These are phyloP conservation scores for Epinephelus coioides DNA, from an alignment of 2,797 vertebrate species.

Conservation along the genomic window DNA sequence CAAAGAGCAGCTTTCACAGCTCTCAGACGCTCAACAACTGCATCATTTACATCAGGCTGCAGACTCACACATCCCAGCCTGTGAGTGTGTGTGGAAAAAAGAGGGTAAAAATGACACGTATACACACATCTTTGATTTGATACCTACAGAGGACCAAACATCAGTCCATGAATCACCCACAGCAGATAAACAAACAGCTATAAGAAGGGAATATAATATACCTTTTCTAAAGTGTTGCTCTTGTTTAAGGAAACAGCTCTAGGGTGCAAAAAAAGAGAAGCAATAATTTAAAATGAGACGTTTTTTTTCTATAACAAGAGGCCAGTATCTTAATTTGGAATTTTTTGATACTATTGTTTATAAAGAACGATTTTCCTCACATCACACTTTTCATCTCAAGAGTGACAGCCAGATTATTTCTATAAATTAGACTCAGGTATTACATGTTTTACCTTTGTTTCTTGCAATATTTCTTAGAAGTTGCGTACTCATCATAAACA, in stretches of 20 bases:
- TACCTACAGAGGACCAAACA: slow-evolving; percentile 1
- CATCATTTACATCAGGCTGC: slow-evolving; percentile 67
- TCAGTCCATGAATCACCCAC: neutral
- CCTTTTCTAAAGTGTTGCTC: neutral
- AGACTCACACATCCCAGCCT: slow-evolving; percentile 33
- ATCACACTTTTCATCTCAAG: neutral
- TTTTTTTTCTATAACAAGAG: neutral
- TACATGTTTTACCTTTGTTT: neutral
- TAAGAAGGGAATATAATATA: neutral
- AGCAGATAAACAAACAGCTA: neutral
- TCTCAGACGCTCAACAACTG: slow-evolving; percentile 63
- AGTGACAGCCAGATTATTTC: neutral
- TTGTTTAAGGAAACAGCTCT: neutral
- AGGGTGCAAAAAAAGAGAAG: neutral
- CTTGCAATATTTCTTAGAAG: neutral
- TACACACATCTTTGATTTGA: slow-evolving; percentile 35
- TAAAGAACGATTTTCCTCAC: neutral
- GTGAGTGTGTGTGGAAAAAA: slow-evolving; percentile 16
- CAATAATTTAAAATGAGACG: rapidly evolving
- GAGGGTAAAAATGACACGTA: slow-evolving; percentile 35
- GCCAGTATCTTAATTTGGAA: neutral
- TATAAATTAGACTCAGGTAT: neutral
- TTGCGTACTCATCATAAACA: neutral
- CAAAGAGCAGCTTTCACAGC: slow-evolving; percentile 79
- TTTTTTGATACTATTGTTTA: neutral